These are phyloP conservation scores for Cetonia aurata DNA, from an alignment of 2,888 invertebrate genomes.

Conservation along the genomic window DNA sequence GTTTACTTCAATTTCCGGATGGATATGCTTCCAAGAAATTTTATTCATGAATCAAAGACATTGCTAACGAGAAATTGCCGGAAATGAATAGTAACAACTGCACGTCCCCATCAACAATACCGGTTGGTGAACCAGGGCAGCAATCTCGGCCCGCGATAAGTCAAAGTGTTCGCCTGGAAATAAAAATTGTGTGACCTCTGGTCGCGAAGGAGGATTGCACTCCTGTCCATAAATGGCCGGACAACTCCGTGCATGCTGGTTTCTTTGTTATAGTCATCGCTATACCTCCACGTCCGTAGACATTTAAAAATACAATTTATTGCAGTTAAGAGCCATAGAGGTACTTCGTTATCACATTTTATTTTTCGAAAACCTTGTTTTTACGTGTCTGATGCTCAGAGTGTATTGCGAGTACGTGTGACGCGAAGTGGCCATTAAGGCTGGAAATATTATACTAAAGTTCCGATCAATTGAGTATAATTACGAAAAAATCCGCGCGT, in stretches of 20 bases:
- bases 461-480: conserved; percentile 17
- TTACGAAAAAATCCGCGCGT: conserved; percentile 18
- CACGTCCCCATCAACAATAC: conserved; percentile 17
- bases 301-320: conserved; percentile 30
- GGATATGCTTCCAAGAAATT: too few species aligned
- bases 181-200: conserved; percentile 37
- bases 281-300: conserved; percentile 28
- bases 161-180: conserved; percentile 22
- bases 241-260: conserved; percentile 36
- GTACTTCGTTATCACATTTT: conserved; percentile 3
- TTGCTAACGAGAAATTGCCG: not conserved
- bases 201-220: conserved; percentile 38
- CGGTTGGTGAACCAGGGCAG: conserved; percentile 3
- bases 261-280: conserved; percentile 35
- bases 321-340: conserved; percentile 5
- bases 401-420: not conserved
- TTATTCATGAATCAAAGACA: too few species aligned
- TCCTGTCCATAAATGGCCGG: conserved; percentile 34
- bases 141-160: conserved; percentile 19
- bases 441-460: not conserved
- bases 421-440: too few species aligned
- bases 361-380: not conserved
- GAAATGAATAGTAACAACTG: conserved; percentile 11
- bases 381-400: not conserved
- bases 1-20: too few species aligned